Evolutionary conservation across 2,888 invertebrate genomes (phyloP), one percentile per base, ranked within the genome.

Genomic region (Spilarctia lutea): DNA sequence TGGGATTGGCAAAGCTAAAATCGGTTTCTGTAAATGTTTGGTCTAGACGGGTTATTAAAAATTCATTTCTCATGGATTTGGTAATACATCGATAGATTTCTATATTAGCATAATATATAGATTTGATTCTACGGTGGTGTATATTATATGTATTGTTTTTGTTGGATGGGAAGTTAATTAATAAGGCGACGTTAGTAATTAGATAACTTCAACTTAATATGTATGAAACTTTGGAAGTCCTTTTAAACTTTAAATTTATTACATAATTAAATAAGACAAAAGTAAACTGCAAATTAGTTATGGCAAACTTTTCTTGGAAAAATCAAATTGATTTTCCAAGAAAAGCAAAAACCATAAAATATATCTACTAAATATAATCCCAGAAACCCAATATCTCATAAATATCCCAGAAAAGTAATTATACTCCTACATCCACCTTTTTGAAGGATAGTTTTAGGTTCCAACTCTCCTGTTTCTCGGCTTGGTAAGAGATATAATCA

Each of bases 21-120:
- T 90, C 85, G 88, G 84, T 91, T 88, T 85, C 84, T 82, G 77
- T 81, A 79, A 92, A 92, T 91, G 87, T 90, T 92, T 90, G 91
- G 94, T 95, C 95, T 95, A 95, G 95, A 95, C 95, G 88, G 88
- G 91, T 92, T 94, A 94, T 94, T 94, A 94, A 92, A 92, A 93
- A 93, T 92, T 89, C 91, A 92, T 91, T 91, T 90, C 87, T 83
- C 86, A 90, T 91, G 89, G 89, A 92, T 91, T 92, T 82, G 84
- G 86, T 88, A 90, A 90, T 90, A 89, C 89, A 91, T 89, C 70
- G 39, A 48, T 87, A 18, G 35, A 24, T 73, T 65, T 71, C 77
- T 79, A 66, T 73, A 81, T 83, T 82, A 72, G 70, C 79, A 83
- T 81, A 76, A 24, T 60, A 65, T 71, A 73, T 65, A 35, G 42